These are phyloP conservation scores for Shinisaurus crocodilurus DNA, from an alignment of 2,113 vertebrate genomes.

Conservation along the genomic window DNA sequence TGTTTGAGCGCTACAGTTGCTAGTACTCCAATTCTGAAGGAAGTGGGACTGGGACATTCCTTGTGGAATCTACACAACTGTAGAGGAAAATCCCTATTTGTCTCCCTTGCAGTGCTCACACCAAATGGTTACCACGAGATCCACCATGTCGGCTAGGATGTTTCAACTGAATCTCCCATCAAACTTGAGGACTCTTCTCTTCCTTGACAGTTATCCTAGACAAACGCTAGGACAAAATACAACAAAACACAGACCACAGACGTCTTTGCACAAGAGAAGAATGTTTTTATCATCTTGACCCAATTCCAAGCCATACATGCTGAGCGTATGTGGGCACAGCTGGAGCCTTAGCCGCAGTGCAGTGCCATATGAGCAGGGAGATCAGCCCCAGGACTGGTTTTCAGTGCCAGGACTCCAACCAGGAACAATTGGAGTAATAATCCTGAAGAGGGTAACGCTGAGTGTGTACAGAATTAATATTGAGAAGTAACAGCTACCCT, in stretches of 20 bases:
- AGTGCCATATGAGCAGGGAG: not conserved
- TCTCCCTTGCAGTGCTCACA: too few relatives aligned
- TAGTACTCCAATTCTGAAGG: too few relatives aligned
- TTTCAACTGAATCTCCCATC: not conserved
- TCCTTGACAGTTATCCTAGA: not conserved
- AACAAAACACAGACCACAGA: not conserved
- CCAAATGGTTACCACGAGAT: too few relatives aligned
- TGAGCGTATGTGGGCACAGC: rapidly evolving
- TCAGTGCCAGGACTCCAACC: not conserved
- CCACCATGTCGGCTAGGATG: not conserved
- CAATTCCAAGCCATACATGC: not conserved
- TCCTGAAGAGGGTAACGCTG: not conserved
- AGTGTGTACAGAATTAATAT: not conserved
- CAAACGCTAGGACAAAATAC: not conserved
- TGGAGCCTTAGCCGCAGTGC: conserved; percentile 39
- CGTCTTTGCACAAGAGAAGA: not conserved
- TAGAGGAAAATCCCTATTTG: too few relatives aligned
- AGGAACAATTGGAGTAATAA: not conserved
- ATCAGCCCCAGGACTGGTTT: not conserved
- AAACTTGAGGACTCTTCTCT: not conserved
- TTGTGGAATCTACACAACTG: too few relatives aligned
- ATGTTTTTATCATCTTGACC: conserved; percentile 33
- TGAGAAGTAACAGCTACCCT: not conserved
- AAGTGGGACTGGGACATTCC: too few relatives aligned
- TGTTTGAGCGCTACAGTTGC: too few relatives aligned